Conservation (phyloP, 2,888 invertebrate species). For the Salpingus planirostris region DNA sequence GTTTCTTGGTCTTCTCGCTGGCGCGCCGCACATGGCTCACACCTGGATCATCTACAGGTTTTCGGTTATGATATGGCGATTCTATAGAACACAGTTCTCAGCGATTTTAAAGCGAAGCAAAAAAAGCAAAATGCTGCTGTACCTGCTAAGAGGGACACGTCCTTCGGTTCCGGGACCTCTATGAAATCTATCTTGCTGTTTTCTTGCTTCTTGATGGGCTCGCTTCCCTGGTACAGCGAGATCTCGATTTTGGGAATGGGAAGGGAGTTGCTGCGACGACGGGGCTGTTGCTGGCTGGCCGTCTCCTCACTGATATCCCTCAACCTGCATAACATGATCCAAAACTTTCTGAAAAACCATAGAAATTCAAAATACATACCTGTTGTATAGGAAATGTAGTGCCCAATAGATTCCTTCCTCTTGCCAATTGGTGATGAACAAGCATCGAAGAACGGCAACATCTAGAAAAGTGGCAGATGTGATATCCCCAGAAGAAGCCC, state of each 20-base stretch:
- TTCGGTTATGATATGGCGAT: conserved; percentile 40
- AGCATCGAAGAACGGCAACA: conserved; percentile 88
- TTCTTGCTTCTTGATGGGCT: conserved; percentile 54
- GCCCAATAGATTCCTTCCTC: conserved; percentile 99
- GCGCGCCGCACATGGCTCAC: conserved; percentile 50
- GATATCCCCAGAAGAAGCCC: conserved; percentile 45
- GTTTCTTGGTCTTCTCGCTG: conserved; percentile 75
- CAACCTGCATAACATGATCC: conserved; percentile 47
- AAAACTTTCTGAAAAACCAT: conserved; percentile 1
- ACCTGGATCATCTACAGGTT: conserved; percentile 41
- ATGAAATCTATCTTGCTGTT: conserved; percentile 62
- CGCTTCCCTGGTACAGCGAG: conserved; percentile 73
- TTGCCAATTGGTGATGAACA: conserved; percentile 95
- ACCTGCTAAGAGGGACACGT: conserved; percentile 55
- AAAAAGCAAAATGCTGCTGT: too few relatives aligned
- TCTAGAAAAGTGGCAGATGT: conserved; percentile 91
- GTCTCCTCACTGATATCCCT: conserved; percentile 82
- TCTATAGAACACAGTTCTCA: too few relatives aligned
- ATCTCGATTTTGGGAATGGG: conserved; percentile 91
- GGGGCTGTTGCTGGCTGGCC: conserved; percentile 65
- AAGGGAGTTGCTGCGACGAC: conserved; percentile 84
- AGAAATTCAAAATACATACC: conserved; percentile 49
- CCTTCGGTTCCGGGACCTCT: conserved; percentile 66
- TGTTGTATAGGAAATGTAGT: conserved; percentile 79
- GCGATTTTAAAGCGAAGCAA: too few relatives aligned